Evolutionary conservation across 2,888 invertebrate species (phyloP).

Genomic region (Rhamnusium bicolor): DNA sequence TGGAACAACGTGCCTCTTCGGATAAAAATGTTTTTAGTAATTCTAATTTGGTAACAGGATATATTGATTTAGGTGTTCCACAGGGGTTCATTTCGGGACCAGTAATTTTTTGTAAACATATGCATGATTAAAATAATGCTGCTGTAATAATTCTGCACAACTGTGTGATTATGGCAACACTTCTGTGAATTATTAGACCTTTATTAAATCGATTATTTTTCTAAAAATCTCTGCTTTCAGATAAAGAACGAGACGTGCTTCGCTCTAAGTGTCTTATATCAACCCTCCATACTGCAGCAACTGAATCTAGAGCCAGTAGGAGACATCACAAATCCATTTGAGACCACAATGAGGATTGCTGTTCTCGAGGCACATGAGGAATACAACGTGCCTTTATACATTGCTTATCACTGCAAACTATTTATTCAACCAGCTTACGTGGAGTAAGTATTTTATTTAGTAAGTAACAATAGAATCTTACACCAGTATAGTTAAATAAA

Average conservation of each 20-base stretch:
- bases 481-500: too few relatives aligned
- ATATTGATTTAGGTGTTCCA: background rate
- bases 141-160: too few relatives aligned
- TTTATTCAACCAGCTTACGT: conserved; percentile 82
- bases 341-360: conserved; percentile 81
- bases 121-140: too few relatives aligned
- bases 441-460: conserved; percentile 80
- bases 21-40: too few relatives aligned
- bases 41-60: background rate
- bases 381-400: conserved; percentile 83
- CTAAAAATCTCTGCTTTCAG: conserved; percentile 70
- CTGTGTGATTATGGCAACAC: too few relatives aligned
- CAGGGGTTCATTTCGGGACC: background rate
- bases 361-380: conserved; percentile 83
- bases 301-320: conserved; percentile 78
- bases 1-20: too few relatives aligned
- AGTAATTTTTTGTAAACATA: too few relatives aligned
- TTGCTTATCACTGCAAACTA: conserved; percentile 87
- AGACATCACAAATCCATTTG: conserved; percentile 82
- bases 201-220: too few relatives aligned
- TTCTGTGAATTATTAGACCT: too few relatives aligned
- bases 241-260: conserved; percentile 85
- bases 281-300: conserved; percentile 80
- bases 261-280: conserved; percentile 82
- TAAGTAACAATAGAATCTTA: too few relatives aligned